A percentile compares a stretch with the other conserved stretches of the same genome.
Evolutionary conservation across 2,888 invertebrate species (phyloP).

Genomic region (Rhingia campestris): DNA sequence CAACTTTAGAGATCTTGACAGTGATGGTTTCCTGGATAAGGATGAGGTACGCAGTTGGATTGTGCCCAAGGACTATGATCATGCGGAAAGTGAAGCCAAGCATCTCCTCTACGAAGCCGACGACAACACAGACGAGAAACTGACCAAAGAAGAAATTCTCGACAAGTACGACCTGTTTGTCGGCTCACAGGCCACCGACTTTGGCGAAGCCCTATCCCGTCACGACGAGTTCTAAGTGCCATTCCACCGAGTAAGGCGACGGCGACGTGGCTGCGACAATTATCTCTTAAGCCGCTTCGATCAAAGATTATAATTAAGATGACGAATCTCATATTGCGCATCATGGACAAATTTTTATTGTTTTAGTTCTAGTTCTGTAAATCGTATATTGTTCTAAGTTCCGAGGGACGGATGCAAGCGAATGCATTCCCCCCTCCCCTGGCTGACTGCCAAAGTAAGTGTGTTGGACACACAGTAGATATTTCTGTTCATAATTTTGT

Average conservation of each 20-base stretch:
- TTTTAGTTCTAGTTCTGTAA: slow-evolving; percentile 57
- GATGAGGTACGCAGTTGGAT: slow-evolving; percentile 97
- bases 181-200: slow-evolving; percentile 99
- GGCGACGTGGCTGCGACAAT: slow-evolving; percentile 3
- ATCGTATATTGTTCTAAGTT: slow-evolving; percentile 52
- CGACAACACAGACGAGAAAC: slow-evolving; percentile 93
- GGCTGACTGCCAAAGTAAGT: slow-evolving; percentile 63
- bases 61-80: slow-evolving; percentile 97
- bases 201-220: slow-evolving; percentile 96
- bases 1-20: slow-evolving; percentile 84
- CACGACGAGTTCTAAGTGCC: slow-evolving; percentile 95
- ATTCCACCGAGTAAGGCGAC: slow-evolving; percentile 10
- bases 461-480: slow-evolving; percentile 44
- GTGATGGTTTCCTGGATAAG: slow-evolving; percentile 93
- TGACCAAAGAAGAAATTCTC: slow-evolving; percentile 94
- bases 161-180: slow-evolving; percentile 98
- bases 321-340: slow-evolving; percentile 53
- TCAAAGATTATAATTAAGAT: slow-evolving; percentile 58
- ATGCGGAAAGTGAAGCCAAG: slow-evolving; percentile 97
- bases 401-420: slow-evolving; percentile 17
- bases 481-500: slow-evolving; percentile 20
- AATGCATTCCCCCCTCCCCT: slow-evolving; percentile 10
- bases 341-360: slow-evolving; percentile 59
- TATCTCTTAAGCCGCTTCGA: slow-evolving; percentile 36
- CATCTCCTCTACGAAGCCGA: slow-evolving; percentile 98